These are phyloP conservation scores for Diadema setosum DNA, from an alignment of 35 echinoderm and acorn worm genomes.

Conservation along the genomic window DNA sequence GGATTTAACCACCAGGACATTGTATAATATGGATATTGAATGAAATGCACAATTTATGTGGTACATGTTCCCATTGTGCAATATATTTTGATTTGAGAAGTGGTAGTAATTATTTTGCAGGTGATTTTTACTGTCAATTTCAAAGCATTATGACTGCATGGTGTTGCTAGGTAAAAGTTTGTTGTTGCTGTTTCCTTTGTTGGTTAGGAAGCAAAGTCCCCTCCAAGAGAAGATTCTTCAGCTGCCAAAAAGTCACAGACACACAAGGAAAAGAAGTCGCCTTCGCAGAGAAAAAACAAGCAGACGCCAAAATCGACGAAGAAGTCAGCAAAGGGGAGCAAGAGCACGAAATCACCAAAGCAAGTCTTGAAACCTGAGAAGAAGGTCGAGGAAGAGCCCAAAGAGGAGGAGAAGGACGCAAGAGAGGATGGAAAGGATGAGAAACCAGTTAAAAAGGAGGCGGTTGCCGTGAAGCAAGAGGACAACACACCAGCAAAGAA, in stretches of 20 bases:
- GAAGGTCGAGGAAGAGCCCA: neutral
- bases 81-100: too few species aligned
- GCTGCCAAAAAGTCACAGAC: neutral
- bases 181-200: too few species aligned
- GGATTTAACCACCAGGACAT: too few species aligned
- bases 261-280: neutral
- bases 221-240: neutral
- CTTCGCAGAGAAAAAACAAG: neutral
- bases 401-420: neutral
- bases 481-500: neutral
- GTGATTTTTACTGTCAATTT: too few species aligned
- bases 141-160: too few species aligned
- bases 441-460: constrained; percentile 25
- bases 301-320: neutral
- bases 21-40: too few species aligned
- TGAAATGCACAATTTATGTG: too few species aligned
- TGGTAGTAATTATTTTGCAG: too few species aligned
- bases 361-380: constrained; percentile 14
- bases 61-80: too few species aligned
- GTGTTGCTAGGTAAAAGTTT: too few species aligned
- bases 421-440: neutral
- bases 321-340: neutral
- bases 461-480: neutral
- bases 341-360: neutral
- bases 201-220: too few species aligned